These are phyloP conservation scores for Hyaena hyaena DNA, from an alignment of 2,113 vertebrate species.

Conservation along the genomic window DNA sequence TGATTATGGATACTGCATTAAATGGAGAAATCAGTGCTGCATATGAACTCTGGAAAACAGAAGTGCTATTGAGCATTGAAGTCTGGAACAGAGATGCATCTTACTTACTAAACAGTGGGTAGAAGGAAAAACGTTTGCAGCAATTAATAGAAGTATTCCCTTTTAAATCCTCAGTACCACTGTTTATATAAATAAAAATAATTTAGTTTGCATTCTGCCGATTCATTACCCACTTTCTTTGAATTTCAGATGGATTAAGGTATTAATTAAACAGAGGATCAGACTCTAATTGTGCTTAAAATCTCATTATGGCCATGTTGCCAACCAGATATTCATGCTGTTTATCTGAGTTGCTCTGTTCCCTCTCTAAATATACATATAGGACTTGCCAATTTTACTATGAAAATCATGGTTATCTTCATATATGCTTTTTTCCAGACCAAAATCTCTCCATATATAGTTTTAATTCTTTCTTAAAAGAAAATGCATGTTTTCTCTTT, in stretches of 20 bases:
- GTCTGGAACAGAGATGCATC: not conserved
- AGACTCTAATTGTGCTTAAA: not conserved
- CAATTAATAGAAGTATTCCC: not conserved
- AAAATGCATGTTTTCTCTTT: not conserved
- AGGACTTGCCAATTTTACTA: not conserved
- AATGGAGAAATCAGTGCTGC: constrained; percentile 71
- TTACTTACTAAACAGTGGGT: not conserved
- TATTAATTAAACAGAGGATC: not conserved
- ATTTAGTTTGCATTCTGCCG: not conserved
- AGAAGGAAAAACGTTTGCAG: not conserved
- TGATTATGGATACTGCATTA: constrained; percentile 62
- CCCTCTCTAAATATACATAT: not conserved
- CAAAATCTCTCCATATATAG: not conserved
- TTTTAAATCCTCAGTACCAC: not conserved
- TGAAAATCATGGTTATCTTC: not conserved
- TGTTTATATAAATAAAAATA: constrained; percentile 35
- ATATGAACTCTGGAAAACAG: constrained; percentile 11
- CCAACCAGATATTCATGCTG: not conserved
- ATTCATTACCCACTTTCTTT: not conserved
- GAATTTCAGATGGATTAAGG: not conserved
- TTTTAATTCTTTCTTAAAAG: not conserved
- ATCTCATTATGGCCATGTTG: not conserved
- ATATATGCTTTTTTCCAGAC: not conserved
- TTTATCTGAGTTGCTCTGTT: not conserved
- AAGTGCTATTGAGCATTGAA: not conserved